These are phyloP conservation scores for Sisyra nigra DNA, from an alignment of 2,888 invertebrate species.

Conservation along the genomic window DNA sequence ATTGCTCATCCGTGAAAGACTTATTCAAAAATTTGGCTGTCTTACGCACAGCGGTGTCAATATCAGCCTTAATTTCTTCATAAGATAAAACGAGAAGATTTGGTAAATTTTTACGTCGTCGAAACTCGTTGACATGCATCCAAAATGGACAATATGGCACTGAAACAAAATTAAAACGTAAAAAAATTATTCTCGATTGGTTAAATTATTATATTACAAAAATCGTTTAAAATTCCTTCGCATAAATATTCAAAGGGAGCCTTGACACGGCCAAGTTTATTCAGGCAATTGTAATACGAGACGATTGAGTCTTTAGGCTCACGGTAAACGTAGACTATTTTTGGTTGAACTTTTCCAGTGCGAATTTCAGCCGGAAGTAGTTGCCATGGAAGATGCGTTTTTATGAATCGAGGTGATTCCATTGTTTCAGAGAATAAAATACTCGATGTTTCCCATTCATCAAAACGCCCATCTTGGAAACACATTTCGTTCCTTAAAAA, in stretches of 20 bases:
- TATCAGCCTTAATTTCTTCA: not conserved
- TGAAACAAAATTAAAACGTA: too few relatives aligned
- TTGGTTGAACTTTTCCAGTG: not conserved
- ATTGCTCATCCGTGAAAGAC: not conserved
- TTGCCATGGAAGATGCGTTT: not conserved
- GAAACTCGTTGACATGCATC: not conserved
- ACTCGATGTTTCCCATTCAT: too few relatives aligned
- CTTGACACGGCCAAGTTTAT: too few relatives aligned
- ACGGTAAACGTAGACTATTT: not conserved
- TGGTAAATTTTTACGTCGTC: not conserved
- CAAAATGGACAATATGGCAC: not conserved
- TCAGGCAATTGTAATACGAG: not conserved
- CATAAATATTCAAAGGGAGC: too few relatives aligned
- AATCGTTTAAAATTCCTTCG: too few relatives aligned
- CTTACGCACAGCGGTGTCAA: not conserved
- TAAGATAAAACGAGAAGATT: not conserved
- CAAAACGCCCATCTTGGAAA: too few relatives aligned
- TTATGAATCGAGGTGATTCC: not conserved
- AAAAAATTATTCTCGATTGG: too few relatives aligned
- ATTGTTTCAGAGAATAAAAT: not conserved
- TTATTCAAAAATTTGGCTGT: not conserved
- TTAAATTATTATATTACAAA: too few relatives aligned
- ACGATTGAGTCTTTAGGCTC: conserved; percentile 2
- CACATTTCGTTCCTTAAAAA: too few relatives aligned
- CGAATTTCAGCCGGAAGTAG: not conserved